Evolutionary conservation across 2,113 vertebrate species (phyloP), one percentile per base, ranked within the genome.

Genomic region (Alectura lathami): DNA sequence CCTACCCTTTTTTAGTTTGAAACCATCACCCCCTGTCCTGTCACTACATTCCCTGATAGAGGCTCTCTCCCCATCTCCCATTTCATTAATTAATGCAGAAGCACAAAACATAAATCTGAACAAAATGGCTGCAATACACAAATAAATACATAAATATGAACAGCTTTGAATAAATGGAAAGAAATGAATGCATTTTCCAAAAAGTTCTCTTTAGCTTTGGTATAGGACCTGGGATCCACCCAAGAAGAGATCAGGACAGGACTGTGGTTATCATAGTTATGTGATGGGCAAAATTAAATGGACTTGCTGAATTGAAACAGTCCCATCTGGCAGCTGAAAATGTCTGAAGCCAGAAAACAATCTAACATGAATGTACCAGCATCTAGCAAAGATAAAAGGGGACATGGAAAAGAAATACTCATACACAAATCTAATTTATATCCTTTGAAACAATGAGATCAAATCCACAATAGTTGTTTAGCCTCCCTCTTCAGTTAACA

Each of bases 171-270:
- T 4, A 64, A 54, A 59, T 22, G 11, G 21, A 3, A 5, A 16
- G 57, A 23, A 70, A 38, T 6, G 7, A 38, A 17, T 7, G 8
- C 13, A 21, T 63, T 78, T 86, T 90, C 38, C 11, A 51, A 51
- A 64, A 36, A 17, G 6, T 34, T 75, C 26, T 60, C 18, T n/a
- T 79, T 63, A 45, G 27, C 22, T 70, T 66, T 60, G 8, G 17
- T 32, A 14, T 0, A 1, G 30, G 17, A 16, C 32, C 8, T 73
- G 24, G 23, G 29, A 57, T 7, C 6, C 18, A 14, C 27, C 1
- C 27, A 78, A 26, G 40, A 23, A 60, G 21, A 36, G 51, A 18
- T 21, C 1, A 3, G 11, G 22, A 18, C 22, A 60, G 16, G 45
- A 36, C 5, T 30, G 36, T 43, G 27, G 8, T 4, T 40, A 42